These are phyloP conservation scores for Aepyceros melampus DNA, from an alignment of 2,113 vertebrate species.

Conservation along the genomic window DNA sequence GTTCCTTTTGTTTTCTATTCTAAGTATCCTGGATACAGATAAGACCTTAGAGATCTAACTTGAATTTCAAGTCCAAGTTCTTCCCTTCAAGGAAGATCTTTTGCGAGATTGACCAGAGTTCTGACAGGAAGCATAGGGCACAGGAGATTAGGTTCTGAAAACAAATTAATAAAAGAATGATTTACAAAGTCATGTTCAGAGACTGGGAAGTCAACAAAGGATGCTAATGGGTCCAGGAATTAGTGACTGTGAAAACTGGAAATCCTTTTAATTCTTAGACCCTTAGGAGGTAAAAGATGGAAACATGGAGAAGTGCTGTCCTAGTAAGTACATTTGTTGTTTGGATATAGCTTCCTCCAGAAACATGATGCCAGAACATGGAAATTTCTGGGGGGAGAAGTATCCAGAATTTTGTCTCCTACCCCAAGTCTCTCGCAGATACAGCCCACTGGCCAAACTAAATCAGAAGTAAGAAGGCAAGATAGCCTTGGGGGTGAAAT, in stretches of 20 bases:
- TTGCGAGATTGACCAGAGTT: not conserved
- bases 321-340: rapidly evolving
- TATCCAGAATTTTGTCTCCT: not conserved
- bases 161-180: not conserved
- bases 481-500: too few species aligned
- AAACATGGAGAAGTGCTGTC: not conserved
- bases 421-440: not conserved
- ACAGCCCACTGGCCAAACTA: not conserved
- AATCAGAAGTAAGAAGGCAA: not conserved
- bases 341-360: rapidly evolving
- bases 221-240: not conserved
- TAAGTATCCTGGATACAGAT: not conserved
- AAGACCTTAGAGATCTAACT: not conserved
- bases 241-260: too few species aligned
- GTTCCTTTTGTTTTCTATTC: not conserved
- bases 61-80: not conserved
- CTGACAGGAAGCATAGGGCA: not conserved
- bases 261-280: not conserved
- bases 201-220: not conserved
- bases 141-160: not conserved
- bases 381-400: not conserved
- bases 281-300: not conserved
- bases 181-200: not conserved
- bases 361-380: not conserved
- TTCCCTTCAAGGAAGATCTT: not conserved